Conservation (phyloP, 2,797 vertebrate species). For the Benthosema pterotum region DNA sequence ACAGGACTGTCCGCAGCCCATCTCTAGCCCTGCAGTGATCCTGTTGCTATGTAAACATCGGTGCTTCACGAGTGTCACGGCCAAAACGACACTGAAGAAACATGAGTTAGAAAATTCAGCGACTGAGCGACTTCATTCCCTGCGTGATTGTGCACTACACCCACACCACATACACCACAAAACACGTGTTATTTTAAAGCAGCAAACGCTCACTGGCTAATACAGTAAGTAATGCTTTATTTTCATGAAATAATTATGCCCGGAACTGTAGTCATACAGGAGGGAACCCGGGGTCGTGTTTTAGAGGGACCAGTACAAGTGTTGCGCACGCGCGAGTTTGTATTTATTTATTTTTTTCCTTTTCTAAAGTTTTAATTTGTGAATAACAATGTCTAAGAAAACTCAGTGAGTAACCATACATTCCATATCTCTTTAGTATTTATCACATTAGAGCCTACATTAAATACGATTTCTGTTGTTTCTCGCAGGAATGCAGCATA, state of each 20-base stretch:
- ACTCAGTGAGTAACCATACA: no score
- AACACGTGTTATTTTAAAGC: no score
- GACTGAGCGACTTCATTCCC: neutral
- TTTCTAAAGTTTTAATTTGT: no score
- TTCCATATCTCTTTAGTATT: no score
- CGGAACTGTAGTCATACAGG: slow-evolving; percentile 33
- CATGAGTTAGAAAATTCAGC: slow-evolving; percentile 17
- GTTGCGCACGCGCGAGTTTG: slow-evolving; percentile 39
- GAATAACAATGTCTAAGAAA: no score
- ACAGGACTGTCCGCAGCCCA: slow-evolving; percentile 30
- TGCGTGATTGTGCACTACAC: no score
- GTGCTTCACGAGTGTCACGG: slow-evolving; percentile 47
- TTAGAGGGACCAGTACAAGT: slow-evolving; percentile 11
- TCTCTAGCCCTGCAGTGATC: neutral
- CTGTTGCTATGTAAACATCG: slow-evolving; percentile 72
- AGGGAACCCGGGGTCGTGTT: neutral
- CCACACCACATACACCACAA: no score
- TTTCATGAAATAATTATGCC: fast-evolving
- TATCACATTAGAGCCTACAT: no score
- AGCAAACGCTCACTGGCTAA: no score
- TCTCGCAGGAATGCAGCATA: no score
- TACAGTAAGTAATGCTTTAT: no score
- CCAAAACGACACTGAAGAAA: slow-evolving; percentile 48
- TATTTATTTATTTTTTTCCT: neutral
- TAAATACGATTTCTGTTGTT: no score